Evolutionary conservation across 2,113 vertebrate genomes (phyloP), one percentile per base, ranked within the genome.

Genomic region (Coreoperca whiteheadi): DNA sequence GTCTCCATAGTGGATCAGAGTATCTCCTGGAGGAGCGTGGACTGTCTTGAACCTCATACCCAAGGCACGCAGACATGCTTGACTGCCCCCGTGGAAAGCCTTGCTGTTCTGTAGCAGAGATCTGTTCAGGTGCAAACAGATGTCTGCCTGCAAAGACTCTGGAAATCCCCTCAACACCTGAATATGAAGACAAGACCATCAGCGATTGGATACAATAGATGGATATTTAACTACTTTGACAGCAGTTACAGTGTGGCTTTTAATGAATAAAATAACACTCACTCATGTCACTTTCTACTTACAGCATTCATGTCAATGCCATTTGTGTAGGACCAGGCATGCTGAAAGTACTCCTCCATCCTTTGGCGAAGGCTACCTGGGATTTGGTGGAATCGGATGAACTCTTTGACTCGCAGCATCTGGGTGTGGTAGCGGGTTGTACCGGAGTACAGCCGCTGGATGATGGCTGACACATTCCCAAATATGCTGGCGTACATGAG

Each of bases 401-500:
- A 99, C 92, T 99, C 98, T 89, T 97, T 98, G 67, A 99, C 97
- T 3, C 98, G 92, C 70, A 99, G 95, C 97, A 99, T 97, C 94
- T 99, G 98, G 0, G 97, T 98, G 93, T 99, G 98, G 94, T 99
- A 99, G 69, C 97, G 98, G 0, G 97, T 96, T 0, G 97, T 99
- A 77, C 98, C 97, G 0, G 97, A 97, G 88, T 99, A 99, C 53
- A 99, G 93, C 21, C 98, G 96, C 93, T 99, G 98, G 93, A 99
- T 99, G 92, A 99, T 99, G 82, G 98, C 98, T 0, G 98, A 98
- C 87, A 99, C 98, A 0, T 99, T 99, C 82, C 98, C 98, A 11
- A 99, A 99, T 92, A 99, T 99, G 77, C 98, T 99, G 94, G 98
- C 98, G 0, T 99, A 99, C 98, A 99, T 99, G 59, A 99, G 97